Base-by-base conservation (phyloP, 1,140 invertebrate genomes). In the Cotesia vestalis region DNA sequence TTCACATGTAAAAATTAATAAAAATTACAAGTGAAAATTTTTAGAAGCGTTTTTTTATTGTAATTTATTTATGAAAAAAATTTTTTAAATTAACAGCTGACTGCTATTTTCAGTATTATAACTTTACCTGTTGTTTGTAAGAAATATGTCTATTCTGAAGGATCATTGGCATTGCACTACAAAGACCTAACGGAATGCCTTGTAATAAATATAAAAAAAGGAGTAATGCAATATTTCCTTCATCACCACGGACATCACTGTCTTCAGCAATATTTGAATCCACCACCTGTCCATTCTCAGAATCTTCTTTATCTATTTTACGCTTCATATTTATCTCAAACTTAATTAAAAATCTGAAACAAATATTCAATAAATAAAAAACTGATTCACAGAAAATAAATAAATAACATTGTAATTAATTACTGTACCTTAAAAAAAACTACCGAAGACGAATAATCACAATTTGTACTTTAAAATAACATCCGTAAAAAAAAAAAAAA, bases 181-280 rank as follows among this genome's bases (percentile, higher is more conserved):
- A 94, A 14, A 99, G 86, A 6, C 98, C 98, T 3, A 99, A 85
- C 1, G 98, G 98, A 84, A 99, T 96, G 1, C 97, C 98, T 91
- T 99, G 97, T 4, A 99, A 88, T 52, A 97, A 89, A 81, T 99
- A 99, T 1, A 99, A 88, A 83, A 98, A 96, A 73, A 98, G 89
- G 57, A 99, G 88, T 53, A 98, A 89, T 3, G 91, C 88, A 78
- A 99, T 96, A 81, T 94, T 95, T 55, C 88, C 82, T 77, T 90
- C 88, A 84, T 95, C 94, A 5, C 93, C 93, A 76, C 90, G 88
- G 73, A 93, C 87, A 79, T 92, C 89, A 38, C 88, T 88, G 3
- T 78, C 81, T 61, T 85, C 87, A 3, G 67, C 69, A 1, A 68
- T 74, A 17, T 68, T 69, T 12, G 69, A 40, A 14, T 78, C 76